Evolutionary conservation across 2,888 invertebrate species (phyloP).

Genomic region (Pristionchus entomophagus): DNA sequence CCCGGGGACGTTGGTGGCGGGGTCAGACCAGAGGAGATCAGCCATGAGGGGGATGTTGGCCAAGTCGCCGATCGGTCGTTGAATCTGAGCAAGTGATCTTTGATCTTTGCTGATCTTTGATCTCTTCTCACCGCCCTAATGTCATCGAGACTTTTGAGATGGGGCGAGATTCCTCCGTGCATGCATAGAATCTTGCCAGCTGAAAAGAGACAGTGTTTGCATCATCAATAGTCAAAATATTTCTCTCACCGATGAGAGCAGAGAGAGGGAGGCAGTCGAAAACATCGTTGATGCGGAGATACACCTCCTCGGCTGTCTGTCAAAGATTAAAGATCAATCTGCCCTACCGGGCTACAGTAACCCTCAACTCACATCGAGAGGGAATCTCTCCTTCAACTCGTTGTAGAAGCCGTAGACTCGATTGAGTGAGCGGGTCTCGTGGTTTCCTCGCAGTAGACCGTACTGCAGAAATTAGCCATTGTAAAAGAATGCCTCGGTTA

Average conservation of each 20-base stretch:
- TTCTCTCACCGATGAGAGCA: background rate
- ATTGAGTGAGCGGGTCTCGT: conserved; percentile 42
- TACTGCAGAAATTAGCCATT: conserved; percentile 4
- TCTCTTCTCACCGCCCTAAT: background rate
- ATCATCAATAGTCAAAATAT: background rate
- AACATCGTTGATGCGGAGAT: conserved; percentile 40
- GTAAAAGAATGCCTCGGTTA: no score
- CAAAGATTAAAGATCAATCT: conserved; percentile 7
- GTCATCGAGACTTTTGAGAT: conserved; percentile 20
- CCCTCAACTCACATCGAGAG: background rate
- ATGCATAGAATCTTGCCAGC: conserved; percentile 37
- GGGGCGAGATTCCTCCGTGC: conserved; percentile 17
- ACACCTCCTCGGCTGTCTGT: conserved; percentile 3
- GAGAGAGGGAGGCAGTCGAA: conserved; percentile 33
- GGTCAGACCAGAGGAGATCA: conserved; percentile 40
- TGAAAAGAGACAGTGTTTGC: background rate
- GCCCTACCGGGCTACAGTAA: background rate
- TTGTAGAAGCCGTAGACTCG: conserved; percentile 30
- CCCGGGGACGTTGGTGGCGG: background rate
- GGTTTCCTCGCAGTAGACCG: conserved; percentile 34
- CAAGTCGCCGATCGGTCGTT: background rate
- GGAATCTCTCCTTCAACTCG: conserved; percentile 37
- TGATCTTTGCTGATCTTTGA: background rate
- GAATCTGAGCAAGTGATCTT: background rate
- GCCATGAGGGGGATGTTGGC: background rate